Evolutionary conservation across 2,888 invertebrate genomes (phyloP).

Genomic region (Mongoloraphidia duomilia): DNA sequence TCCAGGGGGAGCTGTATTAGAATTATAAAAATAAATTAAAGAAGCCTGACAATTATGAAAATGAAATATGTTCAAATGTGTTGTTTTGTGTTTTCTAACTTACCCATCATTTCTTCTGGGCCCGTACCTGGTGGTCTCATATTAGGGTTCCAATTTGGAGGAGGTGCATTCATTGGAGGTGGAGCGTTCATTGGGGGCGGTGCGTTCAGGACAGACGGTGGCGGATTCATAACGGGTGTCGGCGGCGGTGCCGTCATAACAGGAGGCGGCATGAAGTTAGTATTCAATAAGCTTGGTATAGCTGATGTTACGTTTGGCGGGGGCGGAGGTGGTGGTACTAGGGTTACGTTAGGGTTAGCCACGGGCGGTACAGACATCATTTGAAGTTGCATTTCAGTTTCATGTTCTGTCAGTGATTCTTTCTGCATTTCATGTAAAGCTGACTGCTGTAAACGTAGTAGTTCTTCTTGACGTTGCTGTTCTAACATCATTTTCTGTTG

Average conservation of each 20-base stretch:
- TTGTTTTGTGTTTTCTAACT: neutral
- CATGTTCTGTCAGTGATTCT: constrained; percentile 18
- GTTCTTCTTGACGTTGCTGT: constrained; percentile 18
- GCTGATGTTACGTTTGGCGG: constrained; percentile 11
- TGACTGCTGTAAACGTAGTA: constrained; percentile 17
- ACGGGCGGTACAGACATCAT: constrained; percentile 19
- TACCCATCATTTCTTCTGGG: constrained; percentile 4
- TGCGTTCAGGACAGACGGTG: constrained; percentile 17
- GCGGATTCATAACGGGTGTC: constrained; percentile 25
- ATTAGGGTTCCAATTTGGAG: constrained; percentile 15
- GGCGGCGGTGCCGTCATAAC: neutral
- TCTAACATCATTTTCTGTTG: constrained; percentile 19
- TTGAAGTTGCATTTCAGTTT: constrained; percentile 21
- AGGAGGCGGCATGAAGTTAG: constrained; percentile 4
- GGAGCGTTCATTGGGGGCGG: constrained; percentile 16
- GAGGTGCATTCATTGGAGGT: constrained; percentile 20
- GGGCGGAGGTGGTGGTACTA: constrained; percentile 8
- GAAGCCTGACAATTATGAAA: neutral
- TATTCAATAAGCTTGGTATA: constrained; percentile 11
- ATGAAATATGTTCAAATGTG: neutral
- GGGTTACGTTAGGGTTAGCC: constrained; percentile 10
- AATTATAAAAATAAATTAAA: neutral
- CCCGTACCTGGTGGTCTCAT: constrained; percentile 5
- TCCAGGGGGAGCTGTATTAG: constrained; percentile 2
- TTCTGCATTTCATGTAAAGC: constrained; percentile 11